Conservation (phyloP, 2,888 invertebrate species). For the Volucella zonaria region DNA sequence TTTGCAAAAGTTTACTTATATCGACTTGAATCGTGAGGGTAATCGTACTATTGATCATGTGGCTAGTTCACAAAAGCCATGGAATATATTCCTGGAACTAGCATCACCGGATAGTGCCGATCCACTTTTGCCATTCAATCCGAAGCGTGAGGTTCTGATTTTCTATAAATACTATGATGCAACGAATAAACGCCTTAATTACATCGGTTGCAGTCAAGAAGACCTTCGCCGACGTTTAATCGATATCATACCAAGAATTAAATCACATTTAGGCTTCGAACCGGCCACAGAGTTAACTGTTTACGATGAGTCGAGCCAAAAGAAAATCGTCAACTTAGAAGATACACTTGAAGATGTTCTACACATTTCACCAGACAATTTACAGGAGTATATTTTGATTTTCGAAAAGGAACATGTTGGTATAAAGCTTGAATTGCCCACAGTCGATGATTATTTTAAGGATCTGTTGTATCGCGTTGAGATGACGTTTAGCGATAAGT, state of each 20-base stretch:
- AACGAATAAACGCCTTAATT: constrained; percentile 94
- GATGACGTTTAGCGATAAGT: constrained; percentile 98
- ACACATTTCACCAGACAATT: constrained; percentile 85
- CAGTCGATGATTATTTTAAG: constrained; percentile 96
- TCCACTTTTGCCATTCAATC: constrained; percentile 92
- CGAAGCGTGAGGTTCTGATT: constrained; percentile 88
- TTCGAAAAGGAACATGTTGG: constrained; percentile 95
- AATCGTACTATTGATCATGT: constrained; percentile 84
- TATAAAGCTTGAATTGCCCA: constrained; percentile 91
- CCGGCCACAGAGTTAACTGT: constrained; percentile 93
- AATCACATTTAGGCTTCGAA: constrained; percentile 94
- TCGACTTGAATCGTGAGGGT: constrained; percentile 91
- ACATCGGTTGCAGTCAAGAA: constrained; percentile 96
- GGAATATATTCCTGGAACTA: constrained; percentile 95
- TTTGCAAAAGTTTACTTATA: constrained; percentile 89
- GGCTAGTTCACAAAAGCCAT: constrained; percentile 90
- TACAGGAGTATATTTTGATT: constrained; percentile 98
- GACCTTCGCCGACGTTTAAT: constrained; percentile 92
- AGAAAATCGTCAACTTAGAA: constrained; percentile 79
- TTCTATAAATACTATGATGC: constrained; percentile 91
- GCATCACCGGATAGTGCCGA: constrained; percentile 90
- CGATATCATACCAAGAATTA: constrained; percentile 93
- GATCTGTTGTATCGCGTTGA: constrained; percentile 94
- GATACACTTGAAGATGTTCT: constrained; percentile 93
- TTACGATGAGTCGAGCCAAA: constrained; percentile 88